A percentile compares a stretch with the other conserved stretches of the same genome.
Evolutionary conservation across 1,140 invertebrate genomes (phyloP).

Genomic region (Potamilus streckersoni): DNA sequence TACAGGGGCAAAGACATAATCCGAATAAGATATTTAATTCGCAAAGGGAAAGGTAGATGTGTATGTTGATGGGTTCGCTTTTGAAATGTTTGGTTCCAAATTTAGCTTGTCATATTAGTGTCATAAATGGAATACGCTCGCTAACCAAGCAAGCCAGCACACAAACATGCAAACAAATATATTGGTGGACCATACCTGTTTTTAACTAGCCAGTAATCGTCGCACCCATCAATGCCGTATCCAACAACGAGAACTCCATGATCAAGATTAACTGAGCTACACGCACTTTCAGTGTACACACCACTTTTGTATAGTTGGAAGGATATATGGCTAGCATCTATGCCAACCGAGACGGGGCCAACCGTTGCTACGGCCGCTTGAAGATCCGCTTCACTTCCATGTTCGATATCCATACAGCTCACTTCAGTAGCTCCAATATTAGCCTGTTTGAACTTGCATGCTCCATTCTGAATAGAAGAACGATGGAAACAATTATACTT

Average conservation of each 20-base stretch:
- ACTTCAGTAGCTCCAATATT: conserved; percentile 47
- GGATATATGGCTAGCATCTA: conserved; percentile 63
- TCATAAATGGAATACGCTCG: too few relatives aligned
- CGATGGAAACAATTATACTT: too few relatives aligned
- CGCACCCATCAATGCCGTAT: conserved; percentile 73
- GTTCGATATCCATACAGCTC: conserved; percentile 54
- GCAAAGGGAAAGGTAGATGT: too few relatives aligned
- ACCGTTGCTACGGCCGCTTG: conserved; percentile 64
- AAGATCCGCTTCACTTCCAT: conserved; percentile 52
- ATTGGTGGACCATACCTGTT: conserved; percentile 8
- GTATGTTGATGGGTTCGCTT: too few relatives aligned
- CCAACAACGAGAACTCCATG: conserved; percentile 87
- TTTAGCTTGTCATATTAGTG: too few relatives aligned
- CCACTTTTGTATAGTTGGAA: conserved; percentile 60
- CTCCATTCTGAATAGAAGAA: conserved; percentile 60
- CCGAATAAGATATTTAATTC: too few relatives aligned
- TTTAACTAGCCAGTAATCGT: conserved; percentile 39
- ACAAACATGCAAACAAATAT: too few relatives aligned
- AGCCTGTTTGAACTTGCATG: conserved; percentile 69
- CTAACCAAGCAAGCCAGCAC: too few relatives aligned
- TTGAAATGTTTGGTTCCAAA: too few relatives aligned
- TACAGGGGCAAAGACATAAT: too few relatives aligned
- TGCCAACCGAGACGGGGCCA: conserved; percentile 69
- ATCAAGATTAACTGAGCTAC: conserved; percentile 72
- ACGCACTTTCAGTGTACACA: conserved; percentile 35